Base-by-base conservation (phyloP, 2,113 vertebrate genomes). In the Sinocyclocheilus anshuiensis region DNA sequence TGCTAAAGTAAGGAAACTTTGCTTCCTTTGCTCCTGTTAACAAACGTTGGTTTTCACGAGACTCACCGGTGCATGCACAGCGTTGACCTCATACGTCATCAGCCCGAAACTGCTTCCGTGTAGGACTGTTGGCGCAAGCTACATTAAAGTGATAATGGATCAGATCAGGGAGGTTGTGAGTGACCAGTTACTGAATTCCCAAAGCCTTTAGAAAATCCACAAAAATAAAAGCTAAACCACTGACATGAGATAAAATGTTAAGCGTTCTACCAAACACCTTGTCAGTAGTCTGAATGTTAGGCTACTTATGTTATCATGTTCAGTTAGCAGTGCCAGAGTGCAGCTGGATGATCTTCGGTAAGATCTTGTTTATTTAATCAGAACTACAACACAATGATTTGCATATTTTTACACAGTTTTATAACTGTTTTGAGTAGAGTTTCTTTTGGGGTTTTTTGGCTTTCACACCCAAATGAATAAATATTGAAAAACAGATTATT, bases 151-250 rank as follows among this genome's bases (percentile, higher is more conserved):
- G 29, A 29, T 29, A 29, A 2, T 42, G 83, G 67, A 24, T 90
- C 55, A 86, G 42, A 75, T 90, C 72, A 22, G 61, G 29, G 71
- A 86, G 83, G 82, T 78, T 39, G 79, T 84, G 82, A 88, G 77
- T 75, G 85, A 87, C 76, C 78, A 84, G 84, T 81, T 83, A 76
- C 86, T 89, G 75, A 80, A 89, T 39, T 84, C 84, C 16, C 10
- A 45, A 89, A 61, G 67, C 84, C 55, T 88, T 69, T 24, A 81
- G 80, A 55, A 81, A 86, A 86, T 87, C 71, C 55, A 71, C 26
- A 48, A 59, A 84, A 87, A 85, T 80, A 77, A 67, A 36, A 84
- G 50, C 33, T 88, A 89, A 84, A 84, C 67, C 45, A 87, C 39
- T 42, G 29, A 10, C 24, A 55, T 77, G 10, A 81, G 77, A 75